Conservation (phyloP, 1,140 invertebrate species). For the Macrobrachium rosenbergii region DNA sequence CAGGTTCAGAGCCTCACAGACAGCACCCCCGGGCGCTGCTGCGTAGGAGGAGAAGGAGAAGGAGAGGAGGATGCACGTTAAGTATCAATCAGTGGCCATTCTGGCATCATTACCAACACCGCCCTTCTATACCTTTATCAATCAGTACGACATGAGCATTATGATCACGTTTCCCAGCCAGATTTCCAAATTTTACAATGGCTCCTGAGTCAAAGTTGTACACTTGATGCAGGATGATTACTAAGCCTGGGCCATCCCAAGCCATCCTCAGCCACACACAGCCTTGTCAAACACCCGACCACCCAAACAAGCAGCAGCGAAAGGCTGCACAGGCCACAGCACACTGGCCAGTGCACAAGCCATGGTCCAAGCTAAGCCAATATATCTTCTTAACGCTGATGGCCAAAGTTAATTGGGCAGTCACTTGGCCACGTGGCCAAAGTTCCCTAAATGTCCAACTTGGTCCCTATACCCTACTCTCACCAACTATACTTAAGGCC, state of each 20-base stretch:
- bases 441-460: constrained; percentile 32
- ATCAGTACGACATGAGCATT: constrained; percentile 39
- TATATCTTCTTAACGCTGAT: constrained; percentile 24
- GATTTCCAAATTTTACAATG: constrained; percentile 29
- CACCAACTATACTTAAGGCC: constrained; percentile 40
- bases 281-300: constrained; percentile 35
- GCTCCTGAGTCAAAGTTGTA: constrained; percentile 43
- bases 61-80: constrained; percentile 5
- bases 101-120: constrained; percentile 39
- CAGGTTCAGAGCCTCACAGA: constrained; percentile 62
- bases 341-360: constrained; percentile 32
- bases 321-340: constrained; percentile 41
- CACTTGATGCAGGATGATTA: constrained; percentile 41
- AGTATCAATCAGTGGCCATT: background rate
- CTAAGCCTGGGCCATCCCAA: constrained; percentile 37
- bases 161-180: constrained; percentile 37
- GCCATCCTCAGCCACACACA: constrained; percentile 46
- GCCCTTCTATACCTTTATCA: constrained; percentile 40
- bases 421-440: constrained; percentile 47
- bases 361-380: constrained; percentile 57
- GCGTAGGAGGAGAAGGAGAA: constrained; percentile 52
- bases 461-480: constrained; percentile 47
- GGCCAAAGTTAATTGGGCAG: constrained; percentile 24
- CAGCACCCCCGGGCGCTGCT: constrained; percentile 60
- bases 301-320: constrained; percentile 50